Evolutionary conservation across 2,113 vertebrate species (phyloP).

Genomic region (Leptosomus discolor): DNA sequence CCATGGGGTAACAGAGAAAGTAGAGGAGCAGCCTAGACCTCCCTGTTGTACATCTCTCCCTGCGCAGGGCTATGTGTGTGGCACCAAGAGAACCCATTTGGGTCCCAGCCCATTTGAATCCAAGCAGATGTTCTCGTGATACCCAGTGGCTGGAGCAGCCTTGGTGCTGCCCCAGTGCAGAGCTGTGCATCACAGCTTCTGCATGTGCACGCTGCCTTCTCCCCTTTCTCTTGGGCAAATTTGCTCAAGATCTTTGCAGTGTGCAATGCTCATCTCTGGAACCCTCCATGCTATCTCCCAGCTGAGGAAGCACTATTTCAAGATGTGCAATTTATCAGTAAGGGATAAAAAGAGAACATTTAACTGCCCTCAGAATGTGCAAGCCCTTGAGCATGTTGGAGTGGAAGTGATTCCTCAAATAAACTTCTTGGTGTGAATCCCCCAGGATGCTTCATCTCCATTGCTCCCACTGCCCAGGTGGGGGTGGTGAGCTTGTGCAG

Average conservation of each 20-base stretch:
- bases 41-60: neutral
- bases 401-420: neutral
- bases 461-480: neutral
- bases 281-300: neutral
- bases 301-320: neutral
- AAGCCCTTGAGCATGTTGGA: neutral
- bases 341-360: neutral
- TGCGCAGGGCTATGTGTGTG: fast-evolving
- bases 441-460: neutral
- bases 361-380: neutral
- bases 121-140: neutral
- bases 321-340: neutral
- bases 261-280: neutral
- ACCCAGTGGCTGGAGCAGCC: neutral
- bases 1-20: neutral
- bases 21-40: neutral
- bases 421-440: neutral
- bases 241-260: neutral
- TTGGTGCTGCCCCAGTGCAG: neutral
- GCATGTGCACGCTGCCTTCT: neutral
- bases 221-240: neutral
- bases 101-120: neutral
- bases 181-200: neutral
- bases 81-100: fast-evolving
- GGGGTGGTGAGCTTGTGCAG: neutral